Percentiles rank a stretch among this genome's conserved stretches.
These are phyloP conservation scores for Melanotaenia duboulayi DNA, from an alignment of 2,113 vertebrate species.

Conservation along the genomic window DNA sequence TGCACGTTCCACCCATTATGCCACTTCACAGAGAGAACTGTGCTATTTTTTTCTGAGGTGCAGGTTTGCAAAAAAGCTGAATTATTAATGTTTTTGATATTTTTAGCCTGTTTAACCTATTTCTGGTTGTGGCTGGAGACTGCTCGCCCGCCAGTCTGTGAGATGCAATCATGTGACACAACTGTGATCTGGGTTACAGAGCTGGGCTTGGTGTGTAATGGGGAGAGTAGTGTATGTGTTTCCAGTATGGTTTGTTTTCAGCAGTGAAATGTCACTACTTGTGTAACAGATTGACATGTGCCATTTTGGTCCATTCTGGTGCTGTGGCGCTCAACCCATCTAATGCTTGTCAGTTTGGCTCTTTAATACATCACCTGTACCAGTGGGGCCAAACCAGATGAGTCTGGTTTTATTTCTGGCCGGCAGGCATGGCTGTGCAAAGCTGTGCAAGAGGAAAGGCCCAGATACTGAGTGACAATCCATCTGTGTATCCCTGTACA, in stretches of 20 bases:
- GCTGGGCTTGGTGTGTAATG: conserved; percentile 47
- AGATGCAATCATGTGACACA: conserved; percentile 77
- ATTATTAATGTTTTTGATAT: conserved; percentile 84
- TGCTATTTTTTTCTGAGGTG: conserved; percentile 77
- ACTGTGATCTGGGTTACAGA: conserved; percentile 81
- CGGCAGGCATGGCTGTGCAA: conserved; percentile 34
- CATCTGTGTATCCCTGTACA: conserved; percentile 70
- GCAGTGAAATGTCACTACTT: conserved; percentile 9
- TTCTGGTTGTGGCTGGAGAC: conserved; percentile 82
- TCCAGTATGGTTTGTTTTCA: conserved; percentile 18
- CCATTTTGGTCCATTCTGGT: conserved; percentile 16
- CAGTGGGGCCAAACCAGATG: conserved; percentile 49
- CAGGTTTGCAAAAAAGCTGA: conserved; percentile 79
- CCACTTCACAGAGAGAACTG: conserved; percentile 63
- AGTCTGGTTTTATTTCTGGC: conserved; percentile 62
- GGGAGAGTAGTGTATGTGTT: neutral
- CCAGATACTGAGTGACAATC: conserved; percentile 73
- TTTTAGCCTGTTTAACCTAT: conserved; percentile 85
- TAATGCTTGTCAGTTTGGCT: conserved; percentile 38
- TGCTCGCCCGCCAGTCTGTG: conserved; percentile 72
- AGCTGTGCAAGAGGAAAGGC: conserved; percentile 48
- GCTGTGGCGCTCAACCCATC: conserved; percentile 24
- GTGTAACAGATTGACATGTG: conserved; percentile 11
- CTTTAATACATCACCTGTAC: conserved; percentile 33
- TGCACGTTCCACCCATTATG: conserved; percentile 57